phyloP scores from a whole-genome alignment of 2,113 vertebrate species.

The Neotragus pygmaeus region DNA sequence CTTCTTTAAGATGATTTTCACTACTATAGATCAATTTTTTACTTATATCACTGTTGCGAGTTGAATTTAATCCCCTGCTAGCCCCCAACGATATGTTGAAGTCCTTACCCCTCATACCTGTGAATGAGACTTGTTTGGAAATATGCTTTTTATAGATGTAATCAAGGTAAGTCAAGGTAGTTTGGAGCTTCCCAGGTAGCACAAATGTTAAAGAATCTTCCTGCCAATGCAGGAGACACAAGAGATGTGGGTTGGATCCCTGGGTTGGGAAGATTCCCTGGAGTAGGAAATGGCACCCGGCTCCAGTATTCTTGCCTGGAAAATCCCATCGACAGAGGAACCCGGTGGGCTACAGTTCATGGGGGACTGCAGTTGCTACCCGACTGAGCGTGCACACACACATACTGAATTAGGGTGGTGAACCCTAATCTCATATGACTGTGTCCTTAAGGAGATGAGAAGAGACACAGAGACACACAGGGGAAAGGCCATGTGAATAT shows the following conservation, averaged over 20 bases:
- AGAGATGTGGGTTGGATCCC: background rate
- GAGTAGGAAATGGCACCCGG: background rate
- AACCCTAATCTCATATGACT: background rate
- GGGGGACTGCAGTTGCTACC: background rate
- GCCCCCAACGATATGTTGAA: background rate
- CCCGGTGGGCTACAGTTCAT: background rate
- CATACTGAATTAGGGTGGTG: no score
- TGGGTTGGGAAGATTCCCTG: background rate
- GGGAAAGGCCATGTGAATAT: background rate
- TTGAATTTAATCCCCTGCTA: background rate
- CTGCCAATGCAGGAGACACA: background rate
- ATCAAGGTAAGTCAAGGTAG: background rate
- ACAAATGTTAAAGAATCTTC: background rate
- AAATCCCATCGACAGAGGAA: background rate
- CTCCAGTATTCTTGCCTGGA: background rate
- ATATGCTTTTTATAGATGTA: background rate
- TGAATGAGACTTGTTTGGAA: background rate
- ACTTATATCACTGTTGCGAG: background rate
- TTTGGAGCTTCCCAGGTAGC: background rate
- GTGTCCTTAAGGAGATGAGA: background rate
- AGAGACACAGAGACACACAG: background rate
- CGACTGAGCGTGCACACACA: no score
- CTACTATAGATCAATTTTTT: background rate
- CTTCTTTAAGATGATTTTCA: background rate
- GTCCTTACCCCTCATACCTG: background rate